These are phyloP conservation scores for Seriola dumerili DNA, from an alignment of 2,113 vertebrate genomes.

Conservation along the genomic window DNA sequence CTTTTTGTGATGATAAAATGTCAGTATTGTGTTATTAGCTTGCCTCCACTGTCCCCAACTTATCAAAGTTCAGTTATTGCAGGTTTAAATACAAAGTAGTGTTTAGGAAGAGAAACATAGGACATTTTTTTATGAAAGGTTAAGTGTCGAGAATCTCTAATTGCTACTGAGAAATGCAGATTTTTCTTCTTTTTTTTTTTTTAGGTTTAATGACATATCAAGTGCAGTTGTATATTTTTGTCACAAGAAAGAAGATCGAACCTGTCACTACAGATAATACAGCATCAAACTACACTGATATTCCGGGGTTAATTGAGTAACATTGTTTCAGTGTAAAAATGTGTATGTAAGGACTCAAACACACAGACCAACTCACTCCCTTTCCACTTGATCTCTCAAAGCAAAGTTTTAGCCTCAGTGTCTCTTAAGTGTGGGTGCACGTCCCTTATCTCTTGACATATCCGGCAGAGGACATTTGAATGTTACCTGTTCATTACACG, in stretches of 20 bases:
- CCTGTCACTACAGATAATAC: not conserved
- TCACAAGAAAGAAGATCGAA: not conserved
- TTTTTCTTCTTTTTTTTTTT: no score
- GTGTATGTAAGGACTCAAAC: not conserved
- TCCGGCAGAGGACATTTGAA: constrained; percentile 68
- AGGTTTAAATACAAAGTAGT: not conserved
- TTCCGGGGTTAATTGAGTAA: not conserved
- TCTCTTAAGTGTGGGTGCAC: not conserved
- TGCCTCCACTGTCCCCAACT: not conserved
- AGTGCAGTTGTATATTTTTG: not conserved
- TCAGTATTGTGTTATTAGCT: not conserved
- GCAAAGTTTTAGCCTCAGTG: constrained; percentile 31
- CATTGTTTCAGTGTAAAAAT: not conserved
- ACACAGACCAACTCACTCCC: constrained; percentile 1
- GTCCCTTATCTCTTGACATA: constrained; percentile 20
- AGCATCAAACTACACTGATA: not conserved
- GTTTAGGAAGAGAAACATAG: not conserved
- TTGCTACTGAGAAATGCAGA: not conserved
- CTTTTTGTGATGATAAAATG: not conserved
- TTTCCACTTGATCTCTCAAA: not conserved
- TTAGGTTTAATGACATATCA: not conserved
- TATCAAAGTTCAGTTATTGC: not conserved
- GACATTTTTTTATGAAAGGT: not conserved
- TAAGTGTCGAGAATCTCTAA: not conserved
- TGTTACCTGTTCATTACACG: constrained; percentile 67